Evolutionary conservation across 1,140 invertebrate genomes (phyloP), one percentile per base, ranked within the genome.

Genomic region (Nasonia vitripennis): DNA sequence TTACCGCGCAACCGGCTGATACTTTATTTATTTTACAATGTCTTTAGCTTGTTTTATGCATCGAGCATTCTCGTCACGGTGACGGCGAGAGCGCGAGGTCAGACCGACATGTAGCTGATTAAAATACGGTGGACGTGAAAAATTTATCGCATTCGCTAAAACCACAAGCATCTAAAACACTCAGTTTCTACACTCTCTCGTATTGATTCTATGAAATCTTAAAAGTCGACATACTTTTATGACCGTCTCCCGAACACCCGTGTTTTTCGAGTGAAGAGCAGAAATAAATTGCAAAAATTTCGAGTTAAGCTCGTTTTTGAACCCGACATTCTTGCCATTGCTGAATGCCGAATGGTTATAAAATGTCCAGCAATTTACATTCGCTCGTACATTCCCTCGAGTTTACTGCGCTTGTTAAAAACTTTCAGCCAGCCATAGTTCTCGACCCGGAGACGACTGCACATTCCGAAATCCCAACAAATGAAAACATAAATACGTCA

Each of bases 401-500:
- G 55, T 62, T 51, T 62, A 62, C n/a, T 62, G 7, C 55, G 55
- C 55, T 51, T 51, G 20, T 62, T 62, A 62, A 62, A 62, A 62
- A 62, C 17, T n/a, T 62, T 20, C 3, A 62, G 20, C 17, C 55
- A n/a, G 20, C 17, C 20, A n/a, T n/a, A 62, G 6, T n/a, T 62
- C n/a, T 14, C 20, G 5, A 62, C 17, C 17, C 55, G 6, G 6
- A 62, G 55, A 62, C 20, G 20, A 20, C 67, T 45, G 17, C 55
- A 77, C 5, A 82, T 74, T 75, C 37, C 48, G 23, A 83, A 67
- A 37, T 27, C 4, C 14, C 81, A 78, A 34, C 41, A 78, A 78
- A 84, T 81, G 70, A 85, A 85, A 74, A 75, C 37, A 81, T 81
- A 85, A 84, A 80, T 79, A 74, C 67, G 68, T 81, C 78, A 41